Conservation (phyloP, 1,140 invertebrate species). For the Mercenaria mercenaria region DNA sequence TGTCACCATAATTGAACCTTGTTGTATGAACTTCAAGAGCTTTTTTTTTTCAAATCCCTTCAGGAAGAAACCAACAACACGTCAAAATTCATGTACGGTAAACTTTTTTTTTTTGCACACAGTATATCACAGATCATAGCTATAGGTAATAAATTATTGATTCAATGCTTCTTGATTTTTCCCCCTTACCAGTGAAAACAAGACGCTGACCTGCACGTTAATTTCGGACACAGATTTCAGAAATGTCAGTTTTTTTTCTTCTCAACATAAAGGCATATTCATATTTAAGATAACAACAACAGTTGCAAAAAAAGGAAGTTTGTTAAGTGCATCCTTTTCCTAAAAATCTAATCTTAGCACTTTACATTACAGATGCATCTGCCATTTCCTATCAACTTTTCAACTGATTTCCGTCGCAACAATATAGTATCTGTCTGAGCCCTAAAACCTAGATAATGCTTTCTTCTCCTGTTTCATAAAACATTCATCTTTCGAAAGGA, state of each 20-base stretch:
- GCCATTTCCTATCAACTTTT: background rate
- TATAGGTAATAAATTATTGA: conserved; percentile 22
- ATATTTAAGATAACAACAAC: too few species aligned
- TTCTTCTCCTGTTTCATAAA: background rate
- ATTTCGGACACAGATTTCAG: background rate
- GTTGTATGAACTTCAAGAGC: background rate
- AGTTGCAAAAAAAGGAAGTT: too few species aligned
- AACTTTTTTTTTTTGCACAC: background rate
- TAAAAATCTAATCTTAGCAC: background rate
- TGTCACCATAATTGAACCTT: too few species aligned
- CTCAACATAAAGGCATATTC: too few species aligned
- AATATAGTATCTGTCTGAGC: background rate
- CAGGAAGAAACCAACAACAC: background rate
- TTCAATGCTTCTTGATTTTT: background rate
- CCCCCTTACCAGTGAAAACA: background rate
- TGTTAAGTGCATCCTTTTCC: background rate
- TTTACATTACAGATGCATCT: background rate
- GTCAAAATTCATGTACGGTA: background rate
- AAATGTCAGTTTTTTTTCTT: background rate
- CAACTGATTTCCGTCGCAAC: background rate
- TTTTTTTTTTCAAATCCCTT: conserved; percentile 16
- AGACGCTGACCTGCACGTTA: background rate
- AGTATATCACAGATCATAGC: background rate
- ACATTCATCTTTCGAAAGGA: background rate
- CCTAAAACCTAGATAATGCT: background rate